Evolutionary conservation across 1,140 invertebrate species (phyloP).

Genomic region (Leptopilina boulardi): DNA sequence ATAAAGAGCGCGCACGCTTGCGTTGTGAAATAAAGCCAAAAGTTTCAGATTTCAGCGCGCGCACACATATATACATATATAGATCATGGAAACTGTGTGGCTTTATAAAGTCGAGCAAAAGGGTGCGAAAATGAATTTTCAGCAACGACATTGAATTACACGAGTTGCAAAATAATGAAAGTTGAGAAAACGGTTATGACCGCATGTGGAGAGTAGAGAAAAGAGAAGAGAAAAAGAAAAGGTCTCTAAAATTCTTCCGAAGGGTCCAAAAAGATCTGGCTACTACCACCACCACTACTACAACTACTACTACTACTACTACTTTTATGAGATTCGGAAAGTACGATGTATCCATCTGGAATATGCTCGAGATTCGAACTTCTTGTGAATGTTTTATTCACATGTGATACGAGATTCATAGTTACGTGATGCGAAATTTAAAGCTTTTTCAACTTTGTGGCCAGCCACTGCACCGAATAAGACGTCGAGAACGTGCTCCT

Average conservation of each 20-base stretch:
- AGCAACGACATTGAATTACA: slow-evolving; percentile 22
- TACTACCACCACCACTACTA: too few relatives aligned
- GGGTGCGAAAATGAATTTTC: slow-evolving; percentile 23
- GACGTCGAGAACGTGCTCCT: slow-evolving; percentile 3
- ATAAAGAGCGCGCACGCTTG: not conserved
- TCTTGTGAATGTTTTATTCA: slow-evolving; percentile 33
- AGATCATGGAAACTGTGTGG: not conserved
- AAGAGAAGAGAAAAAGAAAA: too few relatives aligned
- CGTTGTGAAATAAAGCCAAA: not conserved
- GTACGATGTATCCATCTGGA: slow-evolving; percentile 20
- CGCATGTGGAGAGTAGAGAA: not conserved
- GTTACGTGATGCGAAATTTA: slow-evolving; percentile 33
- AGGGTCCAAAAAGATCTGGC: not conserved
- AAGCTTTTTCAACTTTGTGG: slow-evolving; percentile 31
- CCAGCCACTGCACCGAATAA: slow-evolving; percentile 25
- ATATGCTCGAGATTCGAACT: slow-evolving; percentile 13
- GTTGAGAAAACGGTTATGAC: slow-evolving; percentile 22
- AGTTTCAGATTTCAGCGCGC: slow-evolving; percentile 16
- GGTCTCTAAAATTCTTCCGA: not conserved
- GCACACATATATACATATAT: not conserved
- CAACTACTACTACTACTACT: not conserved
- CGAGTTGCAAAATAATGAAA: slow-evolving; percentile 28
- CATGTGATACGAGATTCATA: slow-evolving; percentile 31
- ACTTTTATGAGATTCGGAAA: slow-evolving; percentile 21
- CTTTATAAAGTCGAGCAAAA: not conserved